Base-by-base conservation (phyloP, 2,797 vertebrate species). In the Nasua narica region DNA sequence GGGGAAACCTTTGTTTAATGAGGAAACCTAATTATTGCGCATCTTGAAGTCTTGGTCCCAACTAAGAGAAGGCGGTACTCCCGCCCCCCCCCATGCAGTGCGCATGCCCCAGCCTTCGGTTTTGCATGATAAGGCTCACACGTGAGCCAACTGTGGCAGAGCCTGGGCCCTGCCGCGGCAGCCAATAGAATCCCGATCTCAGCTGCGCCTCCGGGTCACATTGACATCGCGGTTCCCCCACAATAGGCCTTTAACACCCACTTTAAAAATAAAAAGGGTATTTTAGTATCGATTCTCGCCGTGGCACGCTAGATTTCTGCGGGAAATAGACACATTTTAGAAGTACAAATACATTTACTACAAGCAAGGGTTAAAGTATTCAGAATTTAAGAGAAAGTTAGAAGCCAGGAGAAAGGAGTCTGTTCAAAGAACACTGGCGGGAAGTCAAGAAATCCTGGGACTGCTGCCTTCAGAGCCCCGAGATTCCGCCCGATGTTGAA, bases 1-100 rank as follows among this genome's bases (percentile, higher is more conserved):
- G 94, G 88, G 87, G 76, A 97, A 97, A 89, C 60, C 94, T 97
- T 97, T 97, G 93, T 90, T 96, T 96, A 95, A 97, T 82, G 60
- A 88, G 92, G 84, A 96, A 97, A 96, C 52, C 95, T 95, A 96
- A 96, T 97, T 87, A 94, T 85, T 94, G 96, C 43, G 81, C 93
- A 83, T 97, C 96, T 96, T 84, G 76, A 94, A 95, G 84, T 78
- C 94, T 90, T 32, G 58, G 78, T 94, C 81, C 67, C 91, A 87
- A 82, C 86, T 52, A 69, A 5, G 3, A 62, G 65, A 82, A 93
- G 91, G 94, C 40, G 90, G 69, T 25, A n/a, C 25, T 37, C 82
- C 21, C 32, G 1, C 32, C 62, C 67, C 9, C 9, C 23, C 7
- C 3, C 50, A 29, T 21, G 78, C 92, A 94, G 48, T 32, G 97